phyloP scores from a whole-genome alignment of 2,888 invertebrate species.

The Gortyna flavago region DNA sequence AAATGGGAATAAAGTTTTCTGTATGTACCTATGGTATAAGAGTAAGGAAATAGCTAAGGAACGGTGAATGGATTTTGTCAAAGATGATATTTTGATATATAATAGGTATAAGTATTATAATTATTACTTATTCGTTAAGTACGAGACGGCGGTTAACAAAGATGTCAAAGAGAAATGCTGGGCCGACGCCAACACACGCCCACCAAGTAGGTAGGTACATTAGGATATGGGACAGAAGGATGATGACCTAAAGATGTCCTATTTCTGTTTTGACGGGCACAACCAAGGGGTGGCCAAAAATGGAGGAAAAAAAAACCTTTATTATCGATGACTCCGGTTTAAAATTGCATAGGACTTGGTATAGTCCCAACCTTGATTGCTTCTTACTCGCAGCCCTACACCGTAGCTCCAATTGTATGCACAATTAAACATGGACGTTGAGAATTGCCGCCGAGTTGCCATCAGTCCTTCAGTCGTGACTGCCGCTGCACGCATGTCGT shows the following conservation, averaged over 20 bases:
- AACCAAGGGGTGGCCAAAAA: background rate
- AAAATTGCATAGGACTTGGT: background rate
- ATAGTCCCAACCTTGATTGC: background rate
- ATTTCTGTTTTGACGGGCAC: background rate
- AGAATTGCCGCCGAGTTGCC: conserved; percentile 12
- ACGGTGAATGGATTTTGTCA: background rate
- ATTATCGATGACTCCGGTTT: background rate
- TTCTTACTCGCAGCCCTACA: conserved; percentile 41
- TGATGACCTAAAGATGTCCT: background rate
- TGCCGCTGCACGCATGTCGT: conserved; percentile 80
- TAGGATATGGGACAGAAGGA: background rate
- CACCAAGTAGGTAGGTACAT: no score
- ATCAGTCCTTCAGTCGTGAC: conserved; percentile 65
- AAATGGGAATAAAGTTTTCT: background rate
- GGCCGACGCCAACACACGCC: background rate
- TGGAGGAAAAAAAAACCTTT: background rate
- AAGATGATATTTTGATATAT: no score
- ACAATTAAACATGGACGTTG: conserved; percentile 47
- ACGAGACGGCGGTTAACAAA: background rate
- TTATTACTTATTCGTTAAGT: no score
- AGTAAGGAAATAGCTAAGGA: background rate
- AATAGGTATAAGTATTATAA: no score
- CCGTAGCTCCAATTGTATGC: conserved; percentile 32
- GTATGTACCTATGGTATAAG: background rate
- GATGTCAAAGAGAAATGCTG: background rate